Evolutionary conservation across 2,797 vertebrate species (phyloP), one percentile per base, ranked within the genome.

Genomic region (Darevskia nairensis): DNA sequence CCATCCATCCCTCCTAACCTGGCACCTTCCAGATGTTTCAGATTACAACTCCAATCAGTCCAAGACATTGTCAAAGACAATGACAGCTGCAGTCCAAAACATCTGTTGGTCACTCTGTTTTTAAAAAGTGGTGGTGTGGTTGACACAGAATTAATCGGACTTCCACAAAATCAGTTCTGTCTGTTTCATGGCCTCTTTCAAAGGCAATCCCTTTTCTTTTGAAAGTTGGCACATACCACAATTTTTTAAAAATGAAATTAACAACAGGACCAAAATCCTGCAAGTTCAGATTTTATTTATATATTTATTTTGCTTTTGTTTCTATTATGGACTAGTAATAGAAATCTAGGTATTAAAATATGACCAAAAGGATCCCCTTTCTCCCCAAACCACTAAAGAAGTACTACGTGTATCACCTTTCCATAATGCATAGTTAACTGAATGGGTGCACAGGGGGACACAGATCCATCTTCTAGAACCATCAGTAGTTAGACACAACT

Each of bases 161-260:
- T 87, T 88, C 66, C 61, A 89, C 46, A 91, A 32, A 64, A 35
- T 27, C 83, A 84, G 74, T 61, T 0, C 81, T 64, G 39, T 25
- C 80, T 8, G 32, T 80, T 66, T 88, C 46, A 86, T 55, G 66
- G 61, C 64, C 50, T 76, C 32, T 74, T 59, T 80, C 8, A 84
- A 88, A 13, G 1, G 46, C 90, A 91, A 90, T 86, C 81, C 66
- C 41, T 78, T 94, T 80, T 78, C 50, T 50, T 90, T 91, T 87
- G 68, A 78, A 74, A 41, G 25, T 93, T 95, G 93, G 93, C 94
- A 94, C 86, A 0, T 82, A 80, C 75, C 69, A 84, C 86, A 92
- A 55, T 55, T 55, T 55, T 55, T 4, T 88, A 83, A 93, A 81
- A 7, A 84, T 59, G 50, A 86, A 68, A 74, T 89, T 85, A 35